phyloP scores from a whole-genome alignment of 2,113 vertebrate species.

The Amphiprion ocellaris region DNA sequence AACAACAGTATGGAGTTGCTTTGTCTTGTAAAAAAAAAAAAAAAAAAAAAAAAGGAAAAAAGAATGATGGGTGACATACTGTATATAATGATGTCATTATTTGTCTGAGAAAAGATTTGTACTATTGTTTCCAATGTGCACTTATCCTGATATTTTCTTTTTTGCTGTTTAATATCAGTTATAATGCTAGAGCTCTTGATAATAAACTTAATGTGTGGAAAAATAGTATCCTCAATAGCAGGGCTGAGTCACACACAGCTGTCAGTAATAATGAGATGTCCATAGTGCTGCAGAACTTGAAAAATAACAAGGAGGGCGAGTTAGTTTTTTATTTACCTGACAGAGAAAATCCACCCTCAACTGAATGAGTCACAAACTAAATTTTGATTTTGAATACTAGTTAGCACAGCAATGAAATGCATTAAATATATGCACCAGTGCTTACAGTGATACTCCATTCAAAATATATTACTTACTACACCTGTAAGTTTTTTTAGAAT shows the following conservation, averaged over 20 bases:
- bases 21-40: slow-evolving; percentile 58
- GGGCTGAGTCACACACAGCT: slow-evolving; percentile 58
- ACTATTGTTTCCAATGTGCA: slow-evolving; percentile 82
- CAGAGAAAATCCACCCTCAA: slow-evolving; percentile 19
- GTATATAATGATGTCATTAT: slow-evolving; percentile 82
- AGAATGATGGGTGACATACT: slow-evolving; percentile 63
- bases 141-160: slow-evolving; percentile 73
- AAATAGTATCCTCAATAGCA: slow-evolving; percentile 60
- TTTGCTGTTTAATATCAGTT: slow-evolving; percentile 76
- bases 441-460: neutral
- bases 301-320: neutral
- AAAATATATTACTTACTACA: neutral
- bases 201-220: slow-evolving; percentile 78
- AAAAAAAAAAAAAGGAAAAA: neutral
- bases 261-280: slow-evolving; percentile 30
- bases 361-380: neutral
- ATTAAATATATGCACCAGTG: slow-evolving; percentile 5
- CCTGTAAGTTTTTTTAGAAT: no score
- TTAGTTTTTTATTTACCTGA: neutral
- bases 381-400: neutral
- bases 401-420: neutral
- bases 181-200: slow-evolving; percentile 71
- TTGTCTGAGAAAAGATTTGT: slow-evolving; percentile 77
- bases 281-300: slow-evolving; percentile 7
- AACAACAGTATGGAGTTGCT: slow-evolving; percentile 57